Base-by-base conservation (phyloP, 2,113 vertebrate genomes). In the Phylloscopus trochilus region DNA sequence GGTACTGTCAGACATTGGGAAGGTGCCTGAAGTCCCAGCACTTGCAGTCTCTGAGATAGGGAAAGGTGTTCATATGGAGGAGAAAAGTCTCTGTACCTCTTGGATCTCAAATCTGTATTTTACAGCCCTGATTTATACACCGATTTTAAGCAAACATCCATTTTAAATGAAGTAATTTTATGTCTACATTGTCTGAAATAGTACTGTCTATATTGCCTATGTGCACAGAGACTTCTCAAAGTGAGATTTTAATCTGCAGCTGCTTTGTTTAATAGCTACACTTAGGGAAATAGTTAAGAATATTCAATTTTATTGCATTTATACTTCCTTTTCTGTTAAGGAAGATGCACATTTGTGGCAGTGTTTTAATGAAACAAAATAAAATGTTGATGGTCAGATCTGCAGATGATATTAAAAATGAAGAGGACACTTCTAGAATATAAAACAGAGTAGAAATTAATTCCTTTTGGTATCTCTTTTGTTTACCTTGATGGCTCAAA, bases 261-360 rank as follows among this genome's bases (percentile, higher is more conserved):
- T 89, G 21, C 9, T 82, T 37, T 82, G 35, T 87, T 92, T 83
- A 77, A 62, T 79, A 85, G 46, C 46, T 76, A 76, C 66, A 69
- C 14, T 94, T 89, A 89, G 27, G 80, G 44, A 93, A 92, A 87
- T 76, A 27, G 23, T 89, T 93, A 92, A 74, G 68, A 90, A 66
- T 92, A 55, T 21, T 87, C 68, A 20, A 76, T 91, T 94, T 93
- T 92, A 89, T 89, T 27, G 8, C 9, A 14, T 85, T 90, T 80
- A 27, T 53, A 7, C 47, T 91, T 89, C 31, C 60, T 78, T 73
- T 85, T 55, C 72, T 91, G 8, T 82, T 89, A 95, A 82, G 58
- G 26, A 87, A 76, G 47, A 79, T 72, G 26, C 31, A 68, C 39
- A 20, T 94, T 88, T 74, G 59, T 70, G 59, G 52, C 76, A 59